Conservation (phyloP, 92 coral and sea anemone genomes). For the Heliopora coerulea region DNA sequence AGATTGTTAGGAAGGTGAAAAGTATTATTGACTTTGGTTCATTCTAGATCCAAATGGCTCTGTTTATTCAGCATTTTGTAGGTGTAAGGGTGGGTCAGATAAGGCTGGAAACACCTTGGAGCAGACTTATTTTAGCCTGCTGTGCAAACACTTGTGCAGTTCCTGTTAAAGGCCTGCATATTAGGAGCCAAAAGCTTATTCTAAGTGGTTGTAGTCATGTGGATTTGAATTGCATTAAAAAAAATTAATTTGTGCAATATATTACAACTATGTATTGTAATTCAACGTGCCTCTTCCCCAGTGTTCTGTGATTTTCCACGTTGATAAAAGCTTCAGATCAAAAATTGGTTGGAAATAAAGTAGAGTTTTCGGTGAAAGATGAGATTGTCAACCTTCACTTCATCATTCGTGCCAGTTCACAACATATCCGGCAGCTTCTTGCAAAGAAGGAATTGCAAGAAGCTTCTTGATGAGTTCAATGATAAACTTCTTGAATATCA, state of each 20-base stretch:
- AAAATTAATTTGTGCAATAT: no score
- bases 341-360: constrained; percentile 19
- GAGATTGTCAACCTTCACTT: constrained; percentile 5
- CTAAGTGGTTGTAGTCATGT: no score
- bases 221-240: no score
- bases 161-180: no score
- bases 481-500: constrained; percentile 11
- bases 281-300: no score
- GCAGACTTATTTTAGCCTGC: no score
- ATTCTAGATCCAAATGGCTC: constrained; percentile 56
- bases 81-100: constrained; percentile 69
- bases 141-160: no score
- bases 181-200: no score
- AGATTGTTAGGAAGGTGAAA: constrained; percentile 43
- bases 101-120: constrained; percentile 71
- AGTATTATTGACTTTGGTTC: constrained; percentile 60
- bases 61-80: constrained; percentile 64
- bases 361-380: constrained; percentile 3
- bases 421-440: constrained; percentile 21
- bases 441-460: constrained; percentile 12
- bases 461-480: constrained; percentile 12
- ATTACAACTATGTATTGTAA: no score
- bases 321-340: constrained; percentile 8
- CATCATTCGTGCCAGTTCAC: constrained; percentile 8
- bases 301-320: not conserved